phyloP scores from a whole-genome alignment of 2,797 vertebrate genomes.

The Phylloscopus collybita region DNA sequence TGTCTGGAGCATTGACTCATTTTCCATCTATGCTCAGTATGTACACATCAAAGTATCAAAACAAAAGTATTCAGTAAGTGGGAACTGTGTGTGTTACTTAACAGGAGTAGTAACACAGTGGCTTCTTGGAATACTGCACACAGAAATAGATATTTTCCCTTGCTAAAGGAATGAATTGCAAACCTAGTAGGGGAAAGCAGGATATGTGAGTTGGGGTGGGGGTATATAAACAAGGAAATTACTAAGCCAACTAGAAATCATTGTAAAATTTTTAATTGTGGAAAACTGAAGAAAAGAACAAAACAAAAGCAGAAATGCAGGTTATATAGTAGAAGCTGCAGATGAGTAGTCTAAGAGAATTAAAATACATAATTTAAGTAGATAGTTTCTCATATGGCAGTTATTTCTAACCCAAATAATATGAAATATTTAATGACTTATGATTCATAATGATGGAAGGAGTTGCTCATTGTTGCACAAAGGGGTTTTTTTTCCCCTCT shows the following conservation, averaged over 20 bases:
- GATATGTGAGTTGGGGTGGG: too few species aligned
- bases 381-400: background rate
- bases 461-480: background rate
- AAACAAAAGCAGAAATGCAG: background rate
- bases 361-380: background rate
- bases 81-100: constrained; percentile 6
- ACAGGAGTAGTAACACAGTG: background rate
- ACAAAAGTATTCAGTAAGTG: constrained; percentile 35
- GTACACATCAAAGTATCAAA: constrained; percentile 11
- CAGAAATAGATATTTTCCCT: constrained; percentile 29
- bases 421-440: background rate
- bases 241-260: background rate
- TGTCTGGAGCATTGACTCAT: constrained; percentile 39
- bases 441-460: background rate
- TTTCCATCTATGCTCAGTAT: constrained; percentile 32
- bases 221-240: background rate
- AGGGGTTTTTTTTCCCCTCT: background rate
- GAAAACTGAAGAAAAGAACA: background rate
- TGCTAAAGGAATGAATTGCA: background rate
- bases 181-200: background rate
- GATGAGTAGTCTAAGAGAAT: background rate
- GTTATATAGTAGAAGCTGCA: background rate
- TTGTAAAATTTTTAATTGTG: background rate
- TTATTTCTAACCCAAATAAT: constrained; percentile 13
- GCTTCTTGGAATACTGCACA: background rate